phyloP scores from a whole-genome alignment of 2,113 vertebrate genomes.

The Felis catus region DNA sequence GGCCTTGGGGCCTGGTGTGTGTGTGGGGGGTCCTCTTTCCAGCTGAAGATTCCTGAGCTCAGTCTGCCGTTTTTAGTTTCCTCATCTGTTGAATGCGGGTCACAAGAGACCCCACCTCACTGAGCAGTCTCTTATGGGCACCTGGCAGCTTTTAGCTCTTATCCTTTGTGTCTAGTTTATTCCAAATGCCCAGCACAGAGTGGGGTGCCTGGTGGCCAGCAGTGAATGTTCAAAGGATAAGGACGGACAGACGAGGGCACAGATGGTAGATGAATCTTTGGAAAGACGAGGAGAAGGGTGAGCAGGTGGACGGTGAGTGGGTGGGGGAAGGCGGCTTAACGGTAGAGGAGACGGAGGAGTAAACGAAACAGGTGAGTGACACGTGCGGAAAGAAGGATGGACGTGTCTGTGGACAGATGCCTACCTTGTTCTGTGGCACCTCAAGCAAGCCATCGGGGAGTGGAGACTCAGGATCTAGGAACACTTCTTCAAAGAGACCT shows the following conservation, averaged over 20 bases:
- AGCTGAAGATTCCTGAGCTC: not conserved
- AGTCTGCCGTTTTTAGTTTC: not conserved
- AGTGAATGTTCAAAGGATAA: not conserved
- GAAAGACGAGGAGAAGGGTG: not conserved
- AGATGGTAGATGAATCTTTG: not conserved
- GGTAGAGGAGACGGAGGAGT: not conserved
- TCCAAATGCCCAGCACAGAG: not conserved
- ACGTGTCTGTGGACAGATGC: not conserved
- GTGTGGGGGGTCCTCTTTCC: not conserved
- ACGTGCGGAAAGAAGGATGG: not conserved
- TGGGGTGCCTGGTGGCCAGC: not conserved
- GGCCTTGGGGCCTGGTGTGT: not conserved
- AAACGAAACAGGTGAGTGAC: not conserved
- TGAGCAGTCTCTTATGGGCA: not conserved
- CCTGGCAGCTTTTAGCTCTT: not conserved
- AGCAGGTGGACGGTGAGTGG: not conserved
- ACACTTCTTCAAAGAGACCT: conserved; percentile 84
- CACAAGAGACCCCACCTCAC: not conserved
- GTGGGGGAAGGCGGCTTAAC: not conserved
- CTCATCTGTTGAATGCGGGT: not conserved
- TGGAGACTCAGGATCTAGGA: conserved; percentile 66
- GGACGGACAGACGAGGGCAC: not conserved
- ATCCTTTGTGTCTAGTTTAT: not conserved
- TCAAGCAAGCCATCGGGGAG: not conserved
- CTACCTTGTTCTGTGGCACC: conserved; percentile 62